A percentile compares a stretch with the other conserved stretches of the same genome.
These are phyloP conservation scores for Sinopyrophorus schimmeli DNA, from an alignment of 2,888 invertebrate species.

Conservation along the genomic window DNA sequence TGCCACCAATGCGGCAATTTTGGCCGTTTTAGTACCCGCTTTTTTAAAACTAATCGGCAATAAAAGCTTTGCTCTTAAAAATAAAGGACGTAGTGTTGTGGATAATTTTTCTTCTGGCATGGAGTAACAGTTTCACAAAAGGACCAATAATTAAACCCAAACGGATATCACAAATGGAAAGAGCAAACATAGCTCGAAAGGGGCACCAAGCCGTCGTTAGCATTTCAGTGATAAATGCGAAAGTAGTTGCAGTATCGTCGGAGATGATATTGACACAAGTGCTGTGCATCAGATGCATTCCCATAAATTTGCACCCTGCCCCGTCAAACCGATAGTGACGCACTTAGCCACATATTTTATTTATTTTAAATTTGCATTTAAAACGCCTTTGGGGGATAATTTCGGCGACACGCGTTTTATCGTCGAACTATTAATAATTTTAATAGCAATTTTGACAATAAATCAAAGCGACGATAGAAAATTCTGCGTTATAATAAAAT, in stretches of 20 bases:
- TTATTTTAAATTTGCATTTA: background rate
- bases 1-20: too few relatives aligned
- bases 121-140: too few relatives aligned
- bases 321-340: too few relatives aligned
- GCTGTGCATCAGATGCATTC: constrained; percentile 12
- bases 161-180: constrained; percentile 23
- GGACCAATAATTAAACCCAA: constrained; percentile 27
- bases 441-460: background rate
- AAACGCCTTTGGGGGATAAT: background rate
- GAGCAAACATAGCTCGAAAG: constrained; percentile 23
- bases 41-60: too few relatives aligned
- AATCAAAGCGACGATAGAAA: background rate
- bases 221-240: constrained; percentile 26
- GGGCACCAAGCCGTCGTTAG: constrained; percentile 8
- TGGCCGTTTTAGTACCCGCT: too few relatives aligned
- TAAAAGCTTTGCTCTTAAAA: too few relatives aligned
- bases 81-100: too few relatives aligned
- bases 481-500: background rate
- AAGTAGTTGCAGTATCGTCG: constrained; percentile 22
- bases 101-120: too few relatives aligned
- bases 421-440: background rate
- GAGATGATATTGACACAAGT: constrained; percentile 28
- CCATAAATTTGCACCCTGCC: background rate
- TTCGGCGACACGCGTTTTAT: background rate
- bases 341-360: too few relatives aligned